Conservation (phyloP, 2,888 invertebrate species). For the Napeogenes inachia region DNA sequence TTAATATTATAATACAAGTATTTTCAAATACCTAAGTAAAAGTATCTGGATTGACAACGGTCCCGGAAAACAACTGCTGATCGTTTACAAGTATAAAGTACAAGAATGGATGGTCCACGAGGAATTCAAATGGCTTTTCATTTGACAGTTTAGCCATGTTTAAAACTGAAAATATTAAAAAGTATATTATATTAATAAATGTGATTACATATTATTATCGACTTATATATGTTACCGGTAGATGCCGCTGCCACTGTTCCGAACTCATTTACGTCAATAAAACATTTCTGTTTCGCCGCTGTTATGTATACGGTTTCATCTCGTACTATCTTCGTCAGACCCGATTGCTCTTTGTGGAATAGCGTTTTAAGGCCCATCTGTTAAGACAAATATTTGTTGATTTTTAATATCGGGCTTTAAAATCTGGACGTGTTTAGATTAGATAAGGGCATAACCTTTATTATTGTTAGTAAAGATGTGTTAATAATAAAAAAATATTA, state of each 20-base stretch:
- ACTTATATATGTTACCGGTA: constrained; percentile 76
- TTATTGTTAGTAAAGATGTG: too few species aligned
- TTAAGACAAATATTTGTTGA: constrained; percentile 31
- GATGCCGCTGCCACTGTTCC: constrained; percentile 88
- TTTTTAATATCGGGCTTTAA: not conserved
- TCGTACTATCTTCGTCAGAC: constrained; percentile 75
- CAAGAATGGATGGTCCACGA: constrained; percentile 34
- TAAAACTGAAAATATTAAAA: constrained; percentile 19
- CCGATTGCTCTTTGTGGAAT: constrained; percentile 67
- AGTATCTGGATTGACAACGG: constrained; percentile 17
- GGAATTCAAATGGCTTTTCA: constrained; percentile 12
- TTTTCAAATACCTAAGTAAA: not conserved
- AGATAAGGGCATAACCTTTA: too few species aligned
- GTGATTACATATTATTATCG: too few species aligned
- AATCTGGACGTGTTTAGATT: too few species aligned
- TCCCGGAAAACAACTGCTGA: constrained; percentile 35
- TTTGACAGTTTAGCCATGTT: constrained; percentile 11
- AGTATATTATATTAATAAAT: not conserved
- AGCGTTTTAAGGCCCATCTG: constrained; percentile 82
- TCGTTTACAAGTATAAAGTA: constrained; percentile 30
- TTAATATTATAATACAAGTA: too few species aligned
- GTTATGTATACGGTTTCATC: constrained; percentile 71
- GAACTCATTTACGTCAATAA: constrained; percentile 87
- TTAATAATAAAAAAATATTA: too few species aligned
- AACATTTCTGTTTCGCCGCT: constrained; percentile 85